Percentiles rank a stretch among this genome's conserved stretches.
These are phyloP conservation scores for Drosophila yooni DNA, from an alignment of 2,888 invertebrate genomes.

Conservation along the genomic window DNA sequence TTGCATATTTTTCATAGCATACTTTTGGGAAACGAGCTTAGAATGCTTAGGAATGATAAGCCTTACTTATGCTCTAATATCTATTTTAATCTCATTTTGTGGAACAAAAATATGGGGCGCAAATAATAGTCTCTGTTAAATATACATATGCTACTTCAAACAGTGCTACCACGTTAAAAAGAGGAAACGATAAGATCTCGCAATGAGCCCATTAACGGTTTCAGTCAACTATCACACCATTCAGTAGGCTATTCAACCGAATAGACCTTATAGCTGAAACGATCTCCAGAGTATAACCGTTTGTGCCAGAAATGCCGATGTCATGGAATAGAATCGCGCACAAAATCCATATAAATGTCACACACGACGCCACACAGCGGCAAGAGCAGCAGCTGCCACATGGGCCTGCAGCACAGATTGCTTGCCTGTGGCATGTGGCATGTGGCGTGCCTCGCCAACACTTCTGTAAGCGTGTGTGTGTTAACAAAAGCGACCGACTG, in stretches of 20 bases:
- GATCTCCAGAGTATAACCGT: constrained; percentile 25
- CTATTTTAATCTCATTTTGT: not conserved
- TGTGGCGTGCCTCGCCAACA: constrained; percentile 56
- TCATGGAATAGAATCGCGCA: constrained; percentile 28
- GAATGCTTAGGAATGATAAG: not conserved
- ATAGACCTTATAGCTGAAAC: constrained; percentile 2
- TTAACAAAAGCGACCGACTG: constrained; percentile 26
- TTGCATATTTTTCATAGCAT: constrained; percentile 20
- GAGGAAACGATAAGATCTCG: not conserved
- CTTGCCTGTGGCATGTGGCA: constrained; percentile 56
- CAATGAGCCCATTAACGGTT: constrained; percentile 19
- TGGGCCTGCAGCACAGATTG: constrained; percentile 58
- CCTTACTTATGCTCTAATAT: not conserved
- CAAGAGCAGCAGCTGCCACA: constrained; percentile 42
- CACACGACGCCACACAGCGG: constrained; percentile 45
- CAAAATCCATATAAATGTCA: constrained; percentile 61
- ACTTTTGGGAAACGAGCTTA: constrained; percentile 33
- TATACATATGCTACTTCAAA: fast-evolving
- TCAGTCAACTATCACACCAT: constrained; percentile 20
- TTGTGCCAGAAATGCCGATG: constrained; percentile 47
- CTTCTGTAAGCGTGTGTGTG: constrained; percentile 46
- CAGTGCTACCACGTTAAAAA: not conserved
- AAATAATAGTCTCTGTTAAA: not conserved
- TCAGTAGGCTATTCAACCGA: constrained; percentile 27
- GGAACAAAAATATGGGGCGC: not conserved